Conservation (phyloP, 2,888 invertebrate genomes). For the Campoletis raptor region DNA sequence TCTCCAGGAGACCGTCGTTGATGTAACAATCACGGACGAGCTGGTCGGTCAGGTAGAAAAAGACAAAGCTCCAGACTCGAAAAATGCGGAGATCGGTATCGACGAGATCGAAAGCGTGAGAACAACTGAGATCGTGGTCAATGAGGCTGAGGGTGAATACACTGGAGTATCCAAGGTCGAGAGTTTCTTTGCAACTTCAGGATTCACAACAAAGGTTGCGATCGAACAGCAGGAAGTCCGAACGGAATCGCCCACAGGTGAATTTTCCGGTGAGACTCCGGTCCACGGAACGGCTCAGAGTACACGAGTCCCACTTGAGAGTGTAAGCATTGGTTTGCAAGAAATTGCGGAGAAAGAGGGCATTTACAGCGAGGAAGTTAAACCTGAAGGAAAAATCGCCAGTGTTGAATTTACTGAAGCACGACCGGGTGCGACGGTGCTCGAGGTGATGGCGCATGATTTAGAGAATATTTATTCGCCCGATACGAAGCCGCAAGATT, state of each 20-base stretch:
- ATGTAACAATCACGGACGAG: slow-evolving; percentile 87
- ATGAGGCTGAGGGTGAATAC: slow-evolving; percentile 86
- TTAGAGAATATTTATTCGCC: slow-evolving; percentile 77
- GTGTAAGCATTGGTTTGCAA: slow-evolving; percentile 83
- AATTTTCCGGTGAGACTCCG: slow-evolving; percentile 82
- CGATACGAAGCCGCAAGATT: slow-evolving; percentile 77
- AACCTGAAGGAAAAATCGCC: slow-evolving; percentile 84
- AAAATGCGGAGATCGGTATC: slow-evolving; percentile 84
- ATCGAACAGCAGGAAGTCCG: slow-evolving; percentile 85
- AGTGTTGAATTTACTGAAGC: slow-evolving; percentile 82
- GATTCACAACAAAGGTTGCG: slow-evolving; percentile 85
- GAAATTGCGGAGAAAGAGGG: slow-evolving; percentile 85
- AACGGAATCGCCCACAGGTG: slow-evolving; percentile 84
- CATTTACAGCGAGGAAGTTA: slow-evolving; percentile 81
- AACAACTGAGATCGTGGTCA: slow-evolving; percentile 85
- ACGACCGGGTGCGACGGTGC: slow-evolving; percentile 78
- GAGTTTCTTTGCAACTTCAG: slow-evolving; percentile 84
- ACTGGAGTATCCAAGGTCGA: slow-evolving; percentile 80
- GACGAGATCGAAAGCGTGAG: slow-evolving; percentile 85
- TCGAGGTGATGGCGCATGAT: slow-evolving; percentile 82
- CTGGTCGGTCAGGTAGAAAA: slow-evolving; percentile 84
- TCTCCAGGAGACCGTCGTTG: slow-evolving; percentile 86
- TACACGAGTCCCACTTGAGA: slow-evolving; percentile 79
- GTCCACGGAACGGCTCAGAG: slow-evolving; percentile 82
- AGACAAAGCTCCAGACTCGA: slow-evolving; percentile 82